A percentile compares a stretch with the other conserved stretches of the same genome.
Evolutionary conservation across 1,140 invertebrate species (phyloP).

Genomic region (Drosophila kepulauana): DNA sequence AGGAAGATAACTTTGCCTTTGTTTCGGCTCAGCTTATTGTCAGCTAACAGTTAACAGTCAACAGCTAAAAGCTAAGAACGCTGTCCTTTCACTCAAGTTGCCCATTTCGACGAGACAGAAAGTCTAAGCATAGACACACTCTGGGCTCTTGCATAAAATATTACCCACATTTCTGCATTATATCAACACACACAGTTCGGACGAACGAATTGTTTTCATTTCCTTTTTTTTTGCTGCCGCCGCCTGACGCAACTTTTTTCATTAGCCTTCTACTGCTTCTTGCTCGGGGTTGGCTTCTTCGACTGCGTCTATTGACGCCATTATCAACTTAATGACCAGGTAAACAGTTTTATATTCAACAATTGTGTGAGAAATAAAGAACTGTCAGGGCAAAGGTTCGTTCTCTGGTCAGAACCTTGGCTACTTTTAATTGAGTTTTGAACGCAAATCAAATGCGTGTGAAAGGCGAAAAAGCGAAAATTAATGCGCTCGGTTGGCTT

Average conservation of each 20-base stretch:
- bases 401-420: slow-evolving; percentile 34
- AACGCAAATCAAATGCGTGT: slow-evolving; percentile 62
- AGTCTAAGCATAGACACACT: neutral
- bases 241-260: slow-evolving; percentile 5
- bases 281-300: neutral
- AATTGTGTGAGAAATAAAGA: slow-evolving; percentile 23
- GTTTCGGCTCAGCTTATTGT: slow-evolving; percentile 38
- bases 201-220: slow-evolving; percentile 3
- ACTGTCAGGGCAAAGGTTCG: slow-evolving; percentile 17
- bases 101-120: neutral
- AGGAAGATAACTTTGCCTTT: slow-evolving; percentile 49
- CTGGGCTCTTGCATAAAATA: slow-evolving; percentile 6
- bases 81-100: slow-evolving; percentile 2
- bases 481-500: slow-evolving; percentile 62
- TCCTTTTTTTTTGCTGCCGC: neutral
- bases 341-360: slow-evolving; percentile 49
- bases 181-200: slow-evolving; percentile 1
- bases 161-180: slow-evolving; percentile 4
- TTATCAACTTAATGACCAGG: slow-evolving; percentile 49
- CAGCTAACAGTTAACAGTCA: neutral
- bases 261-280: neutral
- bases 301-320: slow-evolving; percentile 11
- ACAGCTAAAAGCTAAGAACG: neutral
- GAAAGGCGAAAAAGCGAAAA: slow-evolving; percentile 57
- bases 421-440: slow-evolving; percentile 75